Evolutionary conservation across 2,113 vertebrate species (phyloP).

Genomic region (Dasyornis broadbenti): DNA sequence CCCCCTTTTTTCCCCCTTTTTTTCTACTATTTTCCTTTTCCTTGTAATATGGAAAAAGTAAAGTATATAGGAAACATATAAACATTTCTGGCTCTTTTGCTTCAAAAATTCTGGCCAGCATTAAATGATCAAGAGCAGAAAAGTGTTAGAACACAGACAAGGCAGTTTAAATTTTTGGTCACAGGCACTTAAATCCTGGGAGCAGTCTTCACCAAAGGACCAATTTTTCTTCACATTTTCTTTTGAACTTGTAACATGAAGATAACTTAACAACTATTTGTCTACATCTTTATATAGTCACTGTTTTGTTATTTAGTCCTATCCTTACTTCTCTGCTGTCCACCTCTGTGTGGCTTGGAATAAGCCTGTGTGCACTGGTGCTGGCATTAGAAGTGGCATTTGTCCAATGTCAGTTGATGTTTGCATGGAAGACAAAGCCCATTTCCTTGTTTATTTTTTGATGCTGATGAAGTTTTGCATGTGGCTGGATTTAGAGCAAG

Average conservation of each 20-base stretch:
- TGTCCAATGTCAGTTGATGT: neutral
- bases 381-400: neutral
- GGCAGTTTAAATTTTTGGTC: neutral
- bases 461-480: slow-evolving; percentile 26
- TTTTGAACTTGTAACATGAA: neutral
- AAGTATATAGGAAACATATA: neutral
- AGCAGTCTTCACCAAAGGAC: neutral
- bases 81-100: neutral
- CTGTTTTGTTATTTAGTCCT: neutral
- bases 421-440: slow-evolving; percentile 7
- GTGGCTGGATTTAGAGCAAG: slow-evolving; percentile 29
- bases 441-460: slow-evolving; percentile 49
- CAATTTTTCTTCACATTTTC: neutral
- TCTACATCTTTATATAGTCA: neutral
- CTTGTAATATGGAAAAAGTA: neutral
- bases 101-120: neutral
- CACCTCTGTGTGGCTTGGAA: neutral
- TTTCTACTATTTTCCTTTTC: neutral
- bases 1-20: neutral
- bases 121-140: neutral
- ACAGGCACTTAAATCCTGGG: neutral
- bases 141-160: neutral
- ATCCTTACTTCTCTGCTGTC: neutral
- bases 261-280: neutral
- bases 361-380: neutral